Evolutionary conservation across 2,113 vertebrate genomes (phyloP), one percentile per base, ranked within the genome.

Genomic region (Oreotrochilus melanogaster): DNA sequence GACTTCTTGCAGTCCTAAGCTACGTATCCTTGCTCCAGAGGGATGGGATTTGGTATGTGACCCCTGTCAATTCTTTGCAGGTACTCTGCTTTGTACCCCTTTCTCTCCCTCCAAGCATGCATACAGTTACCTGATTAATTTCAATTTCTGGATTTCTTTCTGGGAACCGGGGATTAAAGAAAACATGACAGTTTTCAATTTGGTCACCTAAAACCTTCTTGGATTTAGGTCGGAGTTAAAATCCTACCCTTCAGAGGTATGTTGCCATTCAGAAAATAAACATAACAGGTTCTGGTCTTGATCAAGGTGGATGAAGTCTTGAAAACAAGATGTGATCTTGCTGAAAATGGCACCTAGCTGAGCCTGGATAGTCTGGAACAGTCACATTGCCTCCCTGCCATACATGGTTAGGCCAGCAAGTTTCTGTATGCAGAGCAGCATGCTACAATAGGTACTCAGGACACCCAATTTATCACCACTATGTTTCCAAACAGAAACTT

Each of bases 401-500:
- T 24, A 13, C 22, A 5, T 0, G 0, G 3, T 31, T 58, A 43
- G 57, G 73, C 31, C 48, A 64, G 48, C 31, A 37, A 1, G 0
- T 85, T 84, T 81, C 51, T 47, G 0, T 35, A 53, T 4, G 73
- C 33, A 30, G 62, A 14, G 30, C 0, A 53, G 15, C 8, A 5
- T 6, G 24, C 21, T 79, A 27, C 19, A 27, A 8, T 1, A 82
- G 15, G n/a, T 23, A 42, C 33, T 37, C 37, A 37, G 66, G 42
- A 71, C 23, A 54, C 28, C 7, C 16, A 27, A 4, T 74, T 58
- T 50, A 37, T 62, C 73, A 64, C 51, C 0, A 2, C 39, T 16
- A 25, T 47, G 37, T 48, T 82, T 85, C 78, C 66, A 75, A 7
- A 75, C 8, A n/a, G 65, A 51, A 78, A 67, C 56, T 85, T n/a